A percentile compares a stretch with the other conserved stretches of the same genome.
Evolutionary conservation across 2,797 vertebrate species (phyloP).

Genomic region (Geotria australis): DNA sequence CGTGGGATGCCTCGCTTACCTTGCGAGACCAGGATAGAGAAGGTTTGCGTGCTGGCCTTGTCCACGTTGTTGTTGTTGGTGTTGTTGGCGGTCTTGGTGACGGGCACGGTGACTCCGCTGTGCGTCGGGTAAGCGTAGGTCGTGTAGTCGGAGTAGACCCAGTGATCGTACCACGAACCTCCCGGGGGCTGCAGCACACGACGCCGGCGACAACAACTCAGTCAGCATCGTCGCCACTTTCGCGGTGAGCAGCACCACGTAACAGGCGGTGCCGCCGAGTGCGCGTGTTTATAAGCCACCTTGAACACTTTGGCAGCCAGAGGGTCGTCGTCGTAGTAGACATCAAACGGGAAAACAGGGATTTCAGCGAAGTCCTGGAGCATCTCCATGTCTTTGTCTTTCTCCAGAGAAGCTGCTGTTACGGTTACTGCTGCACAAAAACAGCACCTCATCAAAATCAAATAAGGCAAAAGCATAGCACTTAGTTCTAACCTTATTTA

Average conservation of each 20-base stretch:
- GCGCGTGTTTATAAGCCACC: constrained; percentile 17
- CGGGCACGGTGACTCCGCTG: not conserved
- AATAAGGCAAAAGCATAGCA: no score
- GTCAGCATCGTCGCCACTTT: no score
- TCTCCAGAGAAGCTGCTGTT: constrained; percentile 87
- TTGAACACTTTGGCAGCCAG: constrained; percentile 98
- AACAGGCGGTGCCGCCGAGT: no score
- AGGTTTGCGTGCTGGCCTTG: not conserved
- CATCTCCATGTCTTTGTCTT: constrained; percentile 99
- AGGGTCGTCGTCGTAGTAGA: constrained; percentile 99
- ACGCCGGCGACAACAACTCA: no score
- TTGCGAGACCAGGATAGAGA: not conserved
- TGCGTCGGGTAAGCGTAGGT: not conserved
- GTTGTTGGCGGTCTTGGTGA: not conserved
- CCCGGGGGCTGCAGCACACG: not conserved
- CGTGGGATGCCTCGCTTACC: not conserved
- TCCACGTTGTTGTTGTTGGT: not conserved
- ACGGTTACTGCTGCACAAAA: constrained; percentile 13
- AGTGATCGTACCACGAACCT: not conserved
- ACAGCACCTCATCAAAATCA: not conserved
- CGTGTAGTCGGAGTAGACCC: not conserved
- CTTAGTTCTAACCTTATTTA: no score
- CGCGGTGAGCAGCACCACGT: no score
- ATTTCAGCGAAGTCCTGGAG: constrained; percentile 99
- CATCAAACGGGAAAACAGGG: constrained; percentile 99